phyloP scores from a whole-genome alignment of 2,888 invertebrate genomes.

The Cerceris ruficornis region DNA sequence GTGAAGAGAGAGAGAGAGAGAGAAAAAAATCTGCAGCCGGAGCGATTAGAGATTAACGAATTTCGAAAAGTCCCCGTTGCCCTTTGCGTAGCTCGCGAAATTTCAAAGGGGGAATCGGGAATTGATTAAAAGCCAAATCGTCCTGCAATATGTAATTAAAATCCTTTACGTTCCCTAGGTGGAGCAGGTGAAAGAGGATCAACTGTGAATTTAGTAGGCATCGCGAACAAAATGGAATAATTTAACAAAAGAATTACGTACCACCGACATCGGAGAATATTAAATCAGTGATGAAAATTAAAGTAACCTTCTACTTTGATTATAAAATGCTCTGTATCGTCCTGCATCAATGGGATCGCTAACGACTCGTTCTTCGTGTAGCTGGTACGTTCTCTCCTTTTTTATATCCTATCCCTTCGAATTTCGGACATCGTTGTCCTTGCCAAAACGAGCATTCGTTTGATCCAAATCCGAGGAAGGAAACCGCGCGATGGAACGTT shows the following conservation, averaged over 20 bases:
- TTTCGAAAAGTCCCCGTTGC: not conserved
- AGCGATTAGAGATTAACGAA: not conserved
- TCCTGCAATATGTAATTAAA: not conserved
- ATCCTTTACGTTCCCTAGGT: not conserved
- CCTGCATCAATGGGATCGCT: too few species aligned
- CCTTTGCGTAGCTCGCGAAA: not conserved
- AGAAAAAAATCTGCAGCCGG: not conserved
- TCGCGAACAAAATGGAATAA: too few species aligned
- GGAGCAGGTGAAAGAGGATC: too few species aligned
- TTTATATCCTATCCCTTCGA: not conserved
- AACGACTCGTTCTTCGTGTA: not conserved
- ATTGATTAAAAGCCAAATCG: not conserved
- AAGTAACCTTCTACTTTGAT: too few species aligned
- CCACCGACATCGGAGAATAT: too few species aligned
- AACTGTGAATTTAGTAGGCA: too few species aligned
- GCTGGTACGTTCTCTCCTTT: not conserved
- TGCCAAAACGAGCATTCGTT: not conserved
- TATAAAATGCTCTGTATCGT: too few species aligned
- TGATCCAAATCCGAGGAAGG: not conserved
- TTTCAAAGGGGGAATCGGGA: not conserved
- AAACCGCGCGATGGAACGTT: conserved; percentile 14
- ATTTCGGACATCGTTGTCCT: not conserved
- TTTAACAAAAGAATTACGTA: too few species aligned
- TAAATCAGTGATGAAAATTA: too few species aligned
- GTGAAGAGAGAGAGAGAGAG: not conserved